A percentile compares a stretch with the other conserved stretches of the same genome.
phyloP scores from a whole-genome alignment of 1,140 invertebrate genomes.

The Yoshiicerus persimilis region DNA sequence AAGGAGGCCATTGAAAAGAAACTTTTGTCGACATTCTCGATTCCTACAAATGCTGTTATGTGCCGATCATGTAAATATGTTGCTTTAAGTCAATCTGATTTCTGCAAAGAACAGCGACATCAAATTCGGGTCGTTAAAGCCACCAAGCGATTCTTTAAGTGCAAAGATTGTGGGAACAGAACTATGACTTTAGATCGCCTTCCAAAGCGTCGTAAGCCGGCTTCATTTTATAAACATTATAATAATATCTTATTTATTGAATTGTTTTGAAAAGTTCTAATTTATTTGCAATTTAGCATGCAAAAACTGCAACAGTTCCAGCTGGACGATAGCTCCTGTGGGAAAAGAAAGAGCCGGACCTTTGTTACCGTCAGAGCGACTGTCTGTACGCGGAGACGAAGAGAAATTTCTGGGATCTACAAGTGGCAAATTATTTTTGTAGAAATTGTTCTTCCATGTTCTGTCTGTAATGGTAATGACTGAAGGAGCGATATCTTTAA shows the following conservation, averaged over 20 bases:
- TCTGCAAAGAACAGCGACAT: conserved; percentile 80
- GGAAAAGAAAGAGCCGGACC: conserved; percentile 43
- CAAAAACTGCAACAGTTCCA: conserved; percentile 39
- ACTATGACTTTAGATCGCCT: conserved; percentile 75
- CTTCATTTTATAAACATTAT: background rate
- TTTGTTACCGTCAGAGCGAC: conserved; percentile 24
- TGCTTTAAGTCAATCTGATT: conserved; percentile 77
- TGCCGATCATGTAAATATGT: conserved; percentile 86
- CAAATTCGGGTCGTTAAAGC: conserved; percentile 73
- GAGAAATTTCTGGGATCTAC: conserved; percentile 46
- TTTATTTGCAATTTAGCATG: conserved; percentile 40
- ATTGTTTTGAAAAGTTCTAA: background rate
- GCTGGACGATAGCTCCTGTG: conserved; percentile 38
- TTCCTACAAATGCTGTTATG: conserved; percentile 81
- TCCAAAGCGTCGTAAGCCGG: conserved; percentile 60
- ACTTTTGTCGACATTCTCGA: conserved; percentile 80
- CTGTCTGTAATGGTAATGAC: no score
- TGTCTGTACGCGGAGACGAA: conserved; percentile 44
- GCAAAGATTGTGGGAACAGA: conserved; percentile 79
- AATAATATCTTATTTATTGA: background rate
- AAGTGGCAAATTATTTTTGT: conserved; percentile 38
- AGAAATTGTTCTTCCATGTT: no score
- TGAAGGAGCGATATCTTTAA: no score
- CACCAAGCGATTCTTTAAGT: conserved; percentile 87
- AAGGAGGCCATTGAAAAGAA: conserved; percentile 92